Percentiles rank a stretch among this genome's conserved stretches.
phyloP scores from a whole-genome alignment of 2,113 vertebrate species.

The Bombycilla garrulus region DNA sequence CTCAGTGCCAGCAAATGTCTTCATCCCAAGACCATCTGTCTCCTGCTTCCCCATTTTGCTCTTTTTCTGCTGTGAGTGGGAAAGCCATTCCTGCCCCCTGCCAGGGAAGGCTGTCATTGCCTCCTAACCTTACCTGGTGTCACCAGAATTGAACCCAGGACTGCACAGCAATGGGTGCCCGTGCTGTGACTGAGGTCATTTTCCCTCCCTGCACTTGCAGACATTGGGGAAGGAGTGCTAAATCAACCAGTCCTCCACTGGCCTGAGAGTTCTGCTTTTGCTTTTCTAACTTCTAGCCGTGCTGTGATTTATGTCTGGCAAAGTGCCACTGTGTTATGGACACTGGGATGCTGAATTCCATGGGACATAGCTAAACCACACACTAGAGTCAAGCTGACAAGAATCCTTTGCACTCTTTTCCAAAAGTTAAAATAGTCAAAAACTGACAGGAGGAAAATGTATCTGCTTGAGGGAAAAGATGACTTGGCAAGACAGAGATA shows the following conservation, averaged over 20 bases:
- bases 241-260: not conserved
- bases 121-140: not conserved
- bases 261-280: not conserved
- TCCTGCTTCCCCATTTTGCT: not conserved
- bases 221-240: not conserved
- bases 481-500: not conserved
- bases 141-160: not conserved
- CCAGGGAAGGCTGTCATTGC: not conserved
- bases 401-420: not conserved
- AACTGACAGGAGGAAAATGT: not conserved
- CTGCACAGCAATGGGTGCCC: not conserved
- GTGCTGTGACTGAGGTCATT: not conserved
- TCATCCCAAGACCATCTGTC: constrained; percentile 29
- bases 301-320: not conserved
- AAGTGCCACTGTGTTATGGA: not conserved
- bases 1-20: not conserved
- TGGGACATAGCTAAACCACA: not conserved
- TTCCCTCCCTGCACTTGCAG: not conserved
- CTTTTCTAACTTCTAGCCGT: not conserved
- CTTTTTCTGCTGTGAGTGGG: not conserved
- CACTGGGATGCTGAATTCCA: not conserved
- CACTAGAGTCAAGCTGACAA: not conserved
- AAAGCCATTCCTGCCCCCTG: not conserved
- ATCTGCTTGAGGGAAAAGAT: not conserved
- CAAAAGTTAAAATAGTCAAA: not conserved